Conservation (phyloP, 2,888 invertebrate species). For the Podotricha telesiphe region DNA sequence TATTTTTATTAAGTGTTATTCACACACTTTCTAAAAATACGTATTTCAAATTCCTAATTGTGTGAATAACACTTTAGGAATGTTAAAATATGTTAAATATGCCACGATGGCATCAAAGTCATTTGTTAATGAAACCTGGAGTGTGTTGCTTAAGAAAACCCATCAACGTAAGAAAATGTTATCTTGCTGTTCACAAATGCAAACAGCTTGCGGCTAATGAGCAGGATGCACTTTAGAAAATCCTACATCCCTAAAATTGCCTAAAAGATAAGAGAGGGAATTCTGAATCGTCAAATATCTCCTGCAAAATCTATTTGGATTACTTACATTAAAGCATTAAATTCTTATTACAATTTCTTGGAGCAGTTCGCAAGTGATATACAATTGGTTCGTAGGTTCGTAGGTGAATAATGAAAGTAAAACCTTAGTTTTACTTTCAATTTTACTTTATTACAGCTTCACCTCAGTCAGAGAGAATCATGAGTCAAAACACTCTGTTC, state of each 20-base stretch:
- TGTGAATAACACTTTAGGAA: too few species aligned
- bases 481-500: too few species aligned
- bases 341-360: not conserved
- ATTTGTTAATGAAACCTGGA: constrained; percentile 13
- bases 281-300: constrained; percentile 75
- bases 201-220: constrained; percentile 70
- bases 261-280: constrained; percentile 74
- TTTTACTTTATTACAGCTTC: too few species aligned
- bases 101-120: not conserved
- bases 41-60: too few species aligned
- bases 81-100: not conserved
- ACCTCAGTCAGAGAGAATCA: too few species aligned
- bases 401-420: too few species aligned
- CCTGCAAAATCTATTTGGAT: constrained; percentile 48
- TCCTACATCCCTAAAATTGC: constrained; percentile 54
- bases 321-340: constrained; percentile 11
- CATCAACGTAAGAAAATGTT: constrained; percentile 37
- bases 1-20: too few species aligned
- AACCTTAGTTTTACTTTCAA: too few species aligned
- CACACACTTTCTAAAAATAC: too few species aligned
- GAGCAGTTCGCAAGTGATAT: not conserved
- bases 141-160: constrained; percentile 45
- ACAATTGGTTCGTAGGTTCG: not conserved
- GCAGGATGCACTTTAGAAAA: constrained; percentile 70
- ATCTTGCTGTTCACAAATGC: constrained; percentile 62